phyloP scores from a whole-genome alignment of 2,797 vertebrate species.

The Clarias fuscus region DNA sequence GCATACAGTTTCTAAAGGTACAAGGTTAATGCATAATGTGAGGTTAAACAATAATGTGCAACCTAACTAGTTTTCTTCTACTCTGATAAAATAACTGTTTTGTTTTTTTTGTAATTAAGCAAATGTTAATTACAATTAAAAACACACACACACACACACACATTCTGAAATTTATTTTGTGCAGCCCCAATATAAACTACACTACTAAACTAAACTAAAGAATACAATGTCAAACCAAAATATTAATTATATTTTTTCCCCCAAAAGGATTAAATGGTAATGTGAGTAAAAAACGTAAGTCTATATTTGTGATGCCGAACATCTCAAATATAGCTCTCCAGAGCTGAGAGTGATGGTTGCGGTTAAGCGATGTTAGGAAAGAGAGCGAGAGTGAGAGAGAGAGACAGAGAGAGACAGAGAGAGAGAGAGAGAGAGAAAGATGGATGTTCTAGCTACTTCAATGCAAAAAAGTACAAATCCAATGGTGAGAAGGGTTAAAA shows the following conservation, averaged over 20 bases:
- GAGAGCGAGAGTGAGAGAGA: conserved; percentile 41
- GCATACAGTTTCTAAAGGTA: too few relatives aligned
- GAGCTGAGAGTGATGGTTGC: conserved; percentile 50
- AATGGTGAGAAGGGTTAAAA: neutral
- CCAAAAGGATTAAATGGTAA: neutral
- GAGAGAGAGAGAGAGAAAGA: neutral
- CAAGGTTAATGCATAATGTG: too few relatives aligned
- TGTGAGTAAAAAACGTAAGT: neutral
- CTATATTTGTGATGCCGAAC: conserved; percentile 4
- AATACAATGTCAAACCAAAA: neutral
- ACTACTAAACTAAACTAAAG: neutral
- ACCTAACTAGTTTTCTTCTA: too few relatives aligned
- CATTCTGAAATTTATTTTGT: neutral
- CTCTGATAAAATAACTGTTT: too few relatives aligned
- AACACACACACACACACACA: neutral
- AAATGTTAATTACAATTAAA: neutral
- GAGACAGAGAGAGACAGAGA: neutral
- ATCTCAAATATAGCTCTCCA: conserved; percentile 37
- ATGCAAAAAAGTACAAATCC: neutral
- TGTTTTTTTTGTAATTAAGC: neutral
- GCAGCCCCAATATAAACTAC: conserved; percentile 1
- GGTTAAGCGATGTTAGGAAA: conserved; percentile 30
- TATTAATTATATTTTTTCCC: neutral
- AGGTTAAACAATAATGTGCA: too few relatives aligned
- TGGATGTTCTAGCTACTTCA: neutral